Evolutionary conservation across 64 coral and sea anemone species (phyloP).

Genomic region (Trachythela sp.): DNA sequence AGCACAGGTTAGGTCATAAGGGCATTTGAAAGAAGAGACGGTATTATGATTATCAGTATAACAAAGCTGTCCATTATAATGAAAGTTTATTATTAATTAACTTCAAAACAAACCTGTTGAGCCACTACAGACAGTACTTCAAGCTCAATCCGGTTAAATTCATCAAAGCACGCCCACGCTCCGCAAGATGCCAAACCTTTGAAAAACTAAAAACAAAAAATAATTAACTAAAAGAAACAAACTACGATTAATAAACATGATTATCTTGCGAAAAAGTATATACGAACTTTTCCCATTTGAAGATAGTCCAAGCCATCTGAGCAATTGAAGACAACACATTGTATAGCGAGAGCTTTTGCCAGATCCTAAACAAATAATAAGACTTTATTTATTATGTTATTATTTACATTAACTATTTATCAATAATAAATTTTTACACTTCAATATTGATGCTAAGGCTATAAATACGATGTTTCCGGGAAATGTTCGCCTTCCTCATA

Average conservation of each 20-base stretch:
- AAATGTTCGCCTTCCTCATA: too few species aligned
- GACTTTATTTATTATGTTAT: background rate
- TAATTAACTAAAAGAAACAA: background rate
- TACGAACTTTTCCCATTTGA: slow-evolving; percentile 92
- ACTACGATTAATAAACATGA: background rate
- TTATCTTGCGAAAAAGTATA: background rate
- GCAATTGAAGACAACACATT: slow-evolving; percentile 99
- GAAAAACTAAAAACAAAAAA: slow-evolving; percentile 52
- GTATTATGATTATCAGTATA: too few species aligned
- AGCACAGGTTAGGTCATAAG: background rate
- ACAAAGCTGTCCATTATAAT: too few species aligned
- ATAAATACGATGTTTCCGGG: too few species aligned
- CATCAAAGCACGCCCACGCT: slow-evolving; percentile 93
- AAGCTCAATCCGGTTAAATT: slow-evolving; percentile 85
- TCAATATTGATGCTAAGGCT: too few species aligned
- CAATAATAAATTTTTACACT: too few species aligned
- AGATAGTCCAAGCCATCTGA: slow-evolving; percentile 98
- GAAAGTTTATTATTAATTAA: too few species aligned
- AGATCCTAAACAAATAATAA: slow-evolving; percentile 63
- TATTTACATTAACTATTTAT: background rate
- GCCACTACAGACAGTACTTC: slow-evolving; percentile 87
- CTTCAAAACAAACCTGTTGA: slow-evolving; percentile 70
- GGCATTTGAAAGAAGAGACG: background rate
- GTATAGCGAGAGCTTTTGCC: slow-evolving; percentile 96
- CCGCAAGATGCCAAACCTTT: slow-evolving; percentile 91